Conservation (phyloP, 23 tunicate genomes). For the Diplosoma virens region DNA sequence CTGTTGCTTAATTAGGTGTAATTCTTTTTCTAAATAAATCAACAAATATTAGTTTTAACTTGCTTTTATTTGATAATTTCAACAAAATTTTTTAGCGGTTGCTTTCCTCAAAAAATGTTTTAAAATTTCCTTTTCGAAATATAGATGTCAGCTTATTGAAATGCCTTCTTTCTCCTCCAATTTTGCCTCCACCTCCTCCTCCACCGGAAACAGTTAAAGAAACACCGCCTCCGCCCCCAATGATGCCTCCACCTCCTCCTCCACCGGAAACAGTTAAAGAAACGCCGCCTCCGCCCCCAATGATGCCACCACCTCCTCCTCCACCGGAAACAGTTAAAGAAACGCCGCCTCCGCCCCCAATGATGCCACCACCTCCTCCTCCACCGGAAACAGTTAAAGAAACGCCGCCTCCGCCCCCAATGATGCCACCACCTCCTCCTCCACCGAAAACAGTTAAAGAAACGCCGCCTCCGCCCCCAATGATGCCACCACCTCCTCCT, state of each 20-base stretch:
- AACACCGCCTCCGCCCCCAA: not conserved
- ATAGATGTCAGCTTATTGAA: not conserved
- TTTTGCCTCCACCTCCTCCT: conserved; percentile 46
- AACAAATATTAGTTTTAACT: too few relatives aligned
- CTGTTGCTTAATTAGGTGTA: too few relatives aligned
- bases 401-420: not conserved
- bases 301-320: conserved; percentile 48
- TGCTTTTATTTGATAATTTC: too few relatives aligned
- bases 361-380: conserved; percentile 8
- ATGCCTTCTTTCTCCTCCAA: conserved; percentile 24
- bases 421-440: conserved; percentile 22
- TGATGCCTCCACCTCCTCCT: not conserved
- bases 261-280: not conserved
- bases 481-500: conserved; percentile 23
- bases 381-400: not conserved
- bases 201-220: not conserved
- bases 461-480: conserved; percentile 5
- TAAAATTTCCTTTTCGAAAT: too few relatives aligned
- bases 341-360: conserved; percentile 11
- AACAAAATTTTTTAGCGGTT: too few relatives aligned
- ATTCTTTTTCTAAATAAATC: too few relatives aligned
- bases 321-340: not conserved
- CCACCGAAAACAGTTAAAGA: too few relatives aligned
- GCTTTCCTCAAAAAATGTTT: not conserved
- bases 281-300: conserved; percentile 32